A percentile compares a stretch with the other conserved stretches of the same genome.
phyloP scores from a whole-genome alignment of 2,113 vertebrate species.

The Acrocephalus arundinaceus region DNA sequence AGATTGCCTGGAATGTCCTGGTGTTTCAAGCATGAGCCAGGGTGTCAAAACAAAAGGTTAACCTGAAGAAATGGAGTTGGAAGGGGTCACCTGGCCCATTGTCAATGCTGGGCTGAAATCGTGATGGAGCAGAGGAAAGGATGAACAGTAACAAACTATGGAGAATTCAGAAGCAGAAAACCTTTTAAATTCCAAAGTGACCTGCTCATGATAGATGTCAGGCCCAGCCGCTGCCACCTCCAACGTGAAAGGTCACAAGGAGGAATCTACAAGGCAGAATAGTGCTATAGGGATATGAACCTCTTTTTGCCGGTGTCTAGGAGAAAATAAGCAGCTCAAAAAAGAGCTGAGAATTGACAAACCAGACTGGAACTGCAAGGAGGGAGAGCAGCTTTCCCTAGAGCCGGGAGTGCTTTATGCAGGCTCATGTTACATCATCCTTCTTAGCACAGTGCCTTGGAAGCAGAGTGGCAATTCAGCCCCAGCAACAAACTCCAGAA shows the following conservation, averaged over 20 bases:
- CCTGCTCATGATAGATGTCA: background rate
- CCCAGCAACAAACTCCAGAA: constrained; percentile 49
- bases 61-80: background rate
- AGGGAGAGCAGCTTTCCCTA: background rate
- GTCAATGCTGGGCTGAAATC: background rate
- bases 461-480: constrained; percentile 30
- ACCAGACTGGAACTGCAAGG: background rate
- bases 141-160: background rate
- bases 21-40: background rate
- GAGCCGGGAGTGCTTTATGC: background rate
- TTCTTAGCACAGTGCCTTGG: background rate
- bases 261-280: background rate
- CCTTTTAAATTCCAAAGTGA: background rate
- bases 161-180: background rate
- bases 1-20: background rate
- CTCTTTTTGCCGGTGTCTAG: fast-evolving
- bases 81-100: background rate
- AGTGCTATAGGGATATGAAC: background rate
- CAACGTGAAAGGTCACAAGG: background rate
- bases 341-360: background rate
- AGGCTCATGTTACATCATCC: background rate
- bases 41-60: background rate
- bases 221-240: background rate
- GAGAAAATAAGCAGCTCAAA: background rate
- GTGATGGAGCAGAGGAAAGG: background rate